Base-by-base conservation (phyloP, 2,888 invertebrate genomes). In the Pammene aurita region DNA sequence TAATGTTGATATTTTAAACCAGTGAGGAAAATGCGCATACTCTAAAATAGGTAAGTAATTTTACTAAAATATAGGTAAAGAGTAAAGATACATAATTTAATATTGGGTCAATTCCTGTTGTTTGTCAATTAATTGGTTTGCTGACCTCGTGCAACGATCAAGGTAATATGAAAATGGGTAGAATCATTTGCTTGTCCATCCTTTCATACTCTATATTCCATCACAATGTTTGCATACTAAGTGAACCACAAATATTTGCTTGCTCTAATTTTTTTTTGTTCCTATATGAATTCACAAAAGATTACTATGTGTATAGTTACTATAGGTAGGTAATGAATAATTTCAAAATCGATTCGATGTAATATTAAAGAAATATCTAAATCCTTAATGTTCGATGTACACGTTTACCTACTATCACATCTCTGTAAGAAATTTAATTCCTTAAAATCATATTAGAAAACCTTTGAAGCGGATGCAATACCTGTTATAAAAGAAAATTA, bases 141-240 rank as follows among this genome's bases (percentile, higher is more conserved):
- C 26, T 7, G 34, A 13, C 35, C 14, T 41, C 44, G 26, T 26
- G 9, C 44, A 44, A 0, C n/a, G 26, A 58, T 26, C 13, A 44
- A 2, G 26, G 41, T 44, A 46, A 35, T 35, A 16, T 46, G 48
- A 35, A 9, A 16, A 26, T 35, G 48, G 16, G 38, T 41, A 57
- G n/a, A 16, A 7, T 13, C 14, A 44, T 48, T 35, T 48, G 10
- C 18, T 48, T 60, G 16, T 61, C 35, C 35, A 35, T 26, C 34
- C 44, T 7, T 57, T 41, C 18, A 18, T 56, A 6, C 38, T 10
- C 14, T 34, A 48, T 60, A 60, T 61, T 16, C 46, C 48, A 48
- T 61, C 18, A 50, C 50, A 50, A 50, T 41, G 50, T 61, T 61
- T 61, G 38, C 38, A 13, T 41, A 50, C 61, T 61, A 61, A 38